Conservation (phyloP, 2,888 invertebrate genomes). For the Hirtodrosophila cameraria region DNA sequence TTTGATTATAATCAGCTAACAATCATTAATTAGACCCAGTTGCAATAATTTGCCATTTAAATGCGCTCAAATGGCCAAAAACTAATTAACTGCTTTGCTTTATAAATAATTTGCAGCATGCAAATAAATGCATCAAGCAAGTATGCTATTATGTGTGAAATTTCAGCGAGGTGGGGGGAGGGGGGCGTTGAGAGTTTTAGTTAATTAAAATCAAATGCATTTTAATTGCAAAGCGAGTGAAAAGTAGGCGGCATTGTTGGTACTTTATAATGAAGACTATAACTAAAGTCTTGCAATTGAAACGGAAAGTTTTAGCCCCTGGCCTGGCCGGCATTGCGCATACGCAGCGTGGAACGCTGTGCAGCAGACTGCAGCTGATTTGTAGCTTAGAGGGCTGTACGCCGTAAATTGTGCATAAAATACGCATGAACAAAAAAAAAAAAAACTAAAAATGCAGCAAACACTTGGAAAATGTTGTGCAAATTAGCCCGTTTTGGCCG, state of each 20-base stretch:
- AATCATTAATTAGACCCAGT: constrained; percentile 36
- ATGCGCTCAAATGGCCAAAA: constrained; percentile 52
- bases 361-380: constrained; percentile 60
- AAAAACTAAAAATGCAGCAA: constrained; percentile 42
- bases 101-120: constrained; percentile 63
- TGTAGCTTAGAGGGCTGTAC: constrained; percentile 26
- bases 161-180: constrained; percentile 20
- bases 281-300: constrained; percentile 17
- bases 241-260: constrained; percentile 44
- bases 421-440: constrained; percentile 38
- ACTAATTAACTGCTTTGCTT: constrained; percentile 45
- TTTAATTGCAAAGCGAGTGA: constrained; percentile 57
- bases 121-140: constrained; percentile 58
- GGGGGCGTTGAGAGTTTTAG: not conserved
- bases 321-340: constrained; percentile 27
- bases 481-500: constrained; percentile 18
- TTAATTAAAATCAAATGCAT: constrained; percentile 46
- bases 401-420: constrained; percentile 37
- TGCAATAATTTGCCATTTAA: constrained; percentile 53
- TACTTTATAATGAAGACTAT: not conserved
- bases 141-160: constrained; percentile 62
- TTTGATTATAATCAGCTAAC: constrained; percentile 15
- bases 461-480: constrained; percentile 36
- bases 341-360: constrained; percentile 48
- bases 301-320: constrained; percentile 46